phyloP scores from a whole-genome alignment of 2,888 invertebrate genomes.

The Euplexia lucipara region DNA sequence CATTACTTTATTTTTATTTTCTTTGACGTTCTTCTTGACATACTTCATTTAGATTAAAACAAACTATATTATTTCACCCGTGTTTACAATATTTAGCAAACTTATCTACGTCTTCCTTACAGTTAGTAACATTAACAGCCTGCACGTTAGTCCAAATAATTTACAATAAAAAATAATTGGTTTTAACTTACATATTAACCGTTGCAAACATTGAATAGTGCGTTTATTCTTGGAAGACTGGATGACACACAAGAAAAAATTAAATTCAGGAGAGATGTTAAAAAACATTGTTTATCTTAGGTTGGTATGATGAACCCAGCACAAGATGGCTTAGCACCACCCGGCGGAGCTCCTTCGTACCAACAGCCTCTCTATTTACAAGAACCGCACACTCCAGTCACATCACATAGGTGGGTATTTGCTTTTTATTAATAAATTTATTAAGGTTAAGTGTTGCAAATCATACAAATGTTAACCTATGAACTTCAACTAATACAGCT shows the following conservation, averaged over 20 bases:
- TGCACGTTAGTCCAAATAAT: constrained; percentile 29
- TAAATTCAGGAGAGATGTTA: constrained; percentile 19
- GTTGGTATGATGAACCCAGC: constrained; percentile 92
- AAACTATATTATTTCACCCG: constrained; percentile 14
- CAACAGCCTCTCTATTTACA: constrained; percentile 94
- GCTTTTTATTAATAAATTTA: constrained; percentile 13
- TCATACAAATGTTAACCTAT: not conserved
- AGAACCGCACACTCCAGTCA: constrained; percentile 88
- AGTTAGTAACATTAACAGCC: constrained; percentile 12
- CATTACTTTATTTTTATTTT: constrained; percentile 14
- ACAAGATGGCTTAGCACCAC: constrained; percentile 91
- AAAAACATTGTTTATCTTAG: constrained; percentile 73
- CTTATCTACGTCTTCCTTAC: constrained; percentile 16
- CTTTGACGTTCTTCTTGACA: not conserved
- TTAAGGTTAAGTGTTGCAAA: not conserved
- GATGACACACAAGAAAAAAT: not conserved
- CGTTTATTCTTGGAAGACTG: constrained; percentile 3
- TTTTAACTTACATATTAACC: constrained; percentile 3
- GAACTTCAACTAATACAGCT: not conserved
- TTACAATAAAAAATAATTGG: constrained; percentile 1
- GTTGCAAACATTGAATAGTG: constrained; percentile 5
- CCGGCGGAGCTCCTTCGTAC: constrained; percentile 92
- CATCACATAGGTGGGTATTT: constrained; percentile 82
- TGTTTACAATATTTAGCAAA: constrained; percentile 7
- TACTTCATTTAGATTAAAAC: constrained; percentile 5